Evolutionary conservation across 1,140 invertebrate species (phyloP).

Genomic region (Drosophila obscura): DNA sequence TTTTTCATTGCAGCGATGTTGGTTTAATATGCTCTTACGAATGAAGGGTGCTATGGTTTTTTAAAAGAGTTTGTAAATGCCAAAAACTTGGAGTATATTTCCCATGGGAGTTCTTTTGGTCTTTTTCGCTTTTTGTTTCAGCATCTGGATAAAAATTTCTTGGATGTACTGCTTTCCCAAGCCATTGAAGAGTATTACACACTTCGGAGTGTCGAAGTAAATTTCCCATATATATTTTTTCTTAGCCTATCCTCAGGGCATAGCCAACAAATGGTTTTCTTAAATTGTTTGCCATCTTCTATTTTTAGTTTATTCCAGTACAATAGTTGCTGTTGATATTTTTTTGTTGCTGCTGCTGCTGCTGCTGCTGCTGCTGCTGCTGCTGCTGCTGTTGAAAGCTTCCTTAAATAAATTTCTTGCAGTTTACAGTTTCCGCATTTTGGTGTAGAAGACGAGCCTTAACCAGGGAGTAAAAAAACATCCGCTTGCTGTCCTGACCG

Average conservation of each 20-base stretch:
- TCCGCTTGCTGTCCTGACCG: slow-evolving; percentile 42
- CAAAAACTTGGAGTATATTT: not conserved
- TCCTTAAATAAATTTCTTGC: slow-evolving; percentile 70
- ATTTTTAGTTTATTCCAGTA: slow-evolving; percentile 50
- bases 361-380: slow-evolving; percentile 4
- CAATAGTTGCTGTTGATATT: slow-evolving; percentile 1
- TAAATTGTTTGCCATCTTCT: slow-evolving; percentile 78
- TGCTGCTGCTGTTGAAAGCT: slow-evolving; percentile 45
- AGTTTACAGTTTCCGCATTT: slow-evolving; percentile 74
- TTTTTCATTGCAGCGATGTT: slow-evolving; percentile 27
- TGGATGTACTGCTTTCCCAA: too few species aligned
- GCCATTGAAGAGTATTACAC: slow-evolving; percentile 4
- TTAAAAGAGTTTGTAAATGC: not conserved
- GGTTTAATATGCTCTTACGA: not conserved
- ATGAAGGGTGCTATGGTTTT: not conserved
- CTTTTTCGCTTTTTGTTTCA: too few species aligned
- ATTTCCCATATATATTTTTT: slow-evolving; percentile 20
- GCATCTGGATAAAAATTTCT: too few species aligned
- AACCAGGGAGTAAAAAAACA: slow-evolving; percentile 23
- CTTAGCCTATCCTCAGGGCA: slow-evolving; percentile 40
- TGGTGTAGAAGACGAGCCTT: slow-evolving; percentile 15
- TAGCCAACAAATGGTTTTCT: slow-evolving; percentile 75
- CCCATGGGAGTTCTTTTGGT: not conserved
- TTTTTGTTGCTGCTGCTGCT: slow-evolving; percentile 19
- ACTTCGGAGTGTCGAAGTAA: not conserved